Evolutionary conservation across 2,113 vertebrate genomes (phyloP).

Genomic region (Strix uralensis): DNA sequence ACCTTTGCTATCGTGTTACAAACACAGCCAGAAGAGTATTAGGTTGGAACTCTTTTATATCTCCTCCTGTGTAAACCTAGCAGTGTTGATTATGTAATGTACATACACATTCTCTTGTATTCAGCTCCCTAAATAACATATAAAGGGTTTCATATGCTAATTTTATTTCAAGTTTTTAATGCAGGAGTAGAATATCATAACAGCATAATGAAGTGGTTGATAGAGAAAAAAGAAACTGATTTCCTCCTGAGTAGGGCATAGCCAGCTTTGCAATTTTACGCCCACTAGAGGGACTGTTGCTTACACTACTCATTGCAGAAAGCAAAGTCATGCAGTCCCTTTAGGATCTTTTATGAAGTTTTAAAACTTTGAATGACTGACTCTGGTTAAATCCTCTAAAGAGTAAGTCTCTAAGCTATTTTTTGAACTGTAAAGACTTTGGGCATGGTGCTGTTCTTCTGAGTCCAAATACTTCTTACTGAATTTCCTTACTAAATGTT

Average conservation of each 20-base stretch:
- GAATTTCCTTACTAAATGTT: background rate
- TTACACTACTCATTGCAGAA: background rate
- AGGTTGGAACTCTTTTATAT: background rate
- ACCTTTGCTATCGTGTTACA: background rate
- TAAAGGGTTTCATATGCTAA: background rate
- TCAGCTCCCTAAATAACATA: background rate
- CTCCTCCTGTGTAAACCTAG: accelerated
- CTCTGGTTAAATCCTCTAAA: background rate
- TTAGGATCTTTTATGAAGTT: background rate
- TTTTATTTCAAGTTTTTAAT: background rate
- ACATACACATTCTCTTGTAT: accelerated
- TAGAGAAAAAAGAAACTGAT: background rate
- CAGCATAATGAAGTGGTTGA: background rate
- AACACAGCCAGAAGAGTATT: background rate
- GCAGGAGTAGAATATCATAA: background rate
- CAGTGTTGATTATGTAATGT: background rate
- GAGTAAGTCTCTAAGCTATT: background rate
- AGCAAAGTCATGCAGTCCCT: background rate
- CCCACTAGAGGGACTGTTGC: constrained; percentile 61
- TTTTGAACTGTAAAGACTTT: background rate
- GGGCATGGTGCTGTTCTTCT: background rate
- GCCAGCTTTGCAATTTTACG: background rate
- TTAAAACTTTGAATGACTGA: background rate
- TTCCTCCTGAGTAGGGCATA: background rate
- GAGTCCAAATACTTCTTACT: background rate